These are phyloP conservation scores for Rhinatrema bivittatum DNA, from an alignment of 2,797 vertebrate species.

Conservation along the genomic window DNA sequence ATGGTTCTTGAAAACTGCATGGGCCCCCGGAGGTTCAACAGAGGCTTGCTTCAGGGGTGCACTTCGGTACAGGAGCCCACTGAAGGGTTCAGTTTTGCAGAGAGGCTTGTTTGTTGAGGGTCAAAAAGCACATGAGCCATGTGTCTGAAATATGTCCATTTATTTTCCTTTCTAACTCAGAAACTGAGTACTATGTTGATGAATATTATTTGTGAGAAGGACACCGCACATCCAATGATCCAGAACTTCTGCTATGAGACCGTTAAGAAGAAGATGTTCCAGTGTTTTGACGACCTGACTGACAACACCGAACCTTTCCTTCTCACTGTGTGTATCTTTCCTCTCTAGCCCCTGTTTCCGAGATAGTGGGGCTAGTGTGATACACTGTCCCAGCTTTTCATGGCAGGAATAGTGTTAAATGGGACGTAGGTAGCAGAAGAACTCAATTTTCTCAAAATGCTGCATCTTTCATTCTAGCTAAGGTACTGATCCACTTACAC, in stretches of 20 bases:
- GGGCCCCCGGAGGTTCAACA: too few relatives aligned
- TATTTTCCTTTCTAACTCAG: constrained; percentile 25
- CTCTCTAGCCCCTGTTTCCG: background rate
- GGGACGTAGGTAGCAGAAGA: accelerated
- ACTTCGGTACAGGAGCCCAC: too few relatives aligned
- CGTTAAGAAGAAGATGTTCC: constrained; percentile 52
- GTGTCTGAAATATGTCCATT: background rate
- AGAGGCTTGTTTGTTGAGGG: too few relatives aligned
- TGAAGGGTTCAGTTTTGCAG: too few relatives aligned
- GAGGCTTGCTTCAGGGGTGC: too few relatives aligned
- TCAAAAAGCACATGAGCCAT: too few relatives aligned
- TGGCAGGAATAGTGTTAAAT: background rate
- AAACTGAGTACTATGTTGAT: constrained; percentile 42
- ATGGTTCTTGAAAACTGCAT: too few relatives aligned
- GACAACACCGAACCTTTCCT: constrained; percentile 45
- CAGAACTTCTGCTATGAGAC: constrained; percentile 51
- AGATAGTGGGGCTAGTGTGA: too few relatives aligned
- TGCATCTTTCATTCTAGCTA: too few relatives aligned
- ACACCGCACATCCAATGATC: constrained; percentile 47
- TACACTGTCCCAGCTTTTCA: background rate
- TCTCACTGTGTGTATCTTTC: constrained; percentile 32
- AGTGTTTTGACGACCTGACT: constrained; percentile 46
- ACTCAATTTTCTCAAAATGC: too few relatives aligned
- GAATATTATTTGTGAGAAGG: constrained; percentile 49
- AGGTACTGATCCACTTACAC: too few relatives aligned